Evolutionary conservation across 1,140 invertebrate genomes (phyloP).

Genomic region (Dreissena polymorpha): DNA sequence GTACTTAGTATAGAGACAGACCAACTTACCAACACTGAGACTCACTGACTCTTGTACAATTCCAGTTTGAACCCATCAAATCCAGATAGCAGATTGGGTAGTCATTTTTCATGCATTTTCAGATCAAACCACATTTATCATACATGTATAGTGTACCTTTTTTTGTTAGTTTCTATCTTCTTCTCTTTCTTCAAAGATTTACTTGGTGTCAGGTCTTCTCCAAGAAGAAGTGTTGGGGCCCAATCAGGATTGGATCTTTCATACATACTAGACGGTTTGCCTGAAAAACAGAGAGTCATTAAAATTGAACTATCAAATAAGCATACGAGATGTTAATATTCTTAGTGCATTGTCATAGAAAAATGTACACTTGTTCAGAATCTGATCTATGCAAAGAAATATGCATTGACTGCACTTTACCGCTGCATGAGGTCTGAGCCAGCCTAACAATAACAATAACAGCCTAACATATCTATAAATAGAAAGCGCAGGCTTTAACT

Average conservation of each 20-base stretch:
- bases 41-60: no score
- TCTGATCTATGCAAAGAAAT: no score
- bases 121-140: not conserved
- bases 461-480: no score
- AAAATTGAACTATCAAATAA: no score
- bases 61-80: not conserved
- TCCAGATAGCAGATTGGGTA: not conserved
- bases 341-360: no score
- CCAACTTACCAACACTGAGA: no score
- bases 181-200: slow-evolving; percentile 30
- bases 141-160: slow-evolving; percentile 20
- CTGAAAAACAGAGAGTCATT: slow-evolving; percentile 6
- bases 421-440: no score
- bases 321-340: no score
- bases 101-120: not conserved
- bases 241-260: slow-evolving; percentile 42
- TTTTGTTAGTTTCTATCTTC: slow-evolving; percentile 12
- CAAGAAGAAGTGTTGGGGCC: slow-evolving; percentile 30
- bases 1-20: not conserved
- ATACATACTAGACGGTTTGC: slow-evolving; percentile 37
- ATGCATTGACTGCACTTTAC: no score
- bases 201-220: slow-evolving; percentile 7
- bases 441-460: no score
- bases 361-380: no score
- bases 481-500: no score